Evolutionary conservation across 2,113 vertebrate genomes (phyloP).

Genomic region (Silurus glanis): DNA sequence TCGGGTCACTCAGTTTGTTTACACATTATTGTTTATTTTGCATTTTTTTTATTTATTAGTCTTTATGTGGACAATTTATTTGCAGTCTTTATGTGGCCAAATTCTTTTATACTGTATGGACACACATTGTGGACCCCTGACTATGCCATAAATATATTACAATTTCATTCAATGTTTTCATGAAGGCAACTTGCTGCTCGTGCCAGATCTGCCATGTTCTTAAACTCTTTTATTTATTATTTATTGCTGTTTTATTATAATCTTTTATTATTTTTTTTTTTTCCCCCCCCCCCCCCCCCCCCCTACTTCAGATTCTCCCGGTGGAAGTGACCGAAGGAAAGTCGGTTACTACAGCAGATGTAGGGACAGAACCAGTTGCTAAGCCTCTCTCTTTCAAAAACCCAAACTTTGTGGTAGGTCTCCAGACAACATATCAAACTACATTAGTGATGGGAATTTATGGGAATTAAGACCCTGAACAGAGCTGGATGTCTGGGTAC

Average conservation of each 20-base stretch:
- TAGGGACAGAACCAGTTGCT: conserved; percentile 70
- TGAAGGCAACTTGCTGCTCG: background rate
- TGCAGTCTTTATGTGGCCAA: background rate
- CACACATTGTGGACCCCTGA: background rate
- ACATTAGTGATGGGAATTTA: background rate
- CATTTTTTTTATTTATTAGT: background rate
- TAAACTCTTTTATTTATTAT: background rate
- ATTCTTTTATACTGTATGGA: background rate
- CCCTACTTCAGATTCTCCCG: conserved; percentile 52
- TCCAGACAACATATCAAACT: background rate
- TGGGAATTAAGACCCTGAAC: background rate
- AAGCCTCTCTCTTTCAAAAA: conserved; percentile 90
- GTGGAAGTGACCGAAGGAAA: conserved; percentile 81
- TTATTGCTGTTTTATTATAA: background rate
- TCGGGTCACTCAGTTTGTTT: background rate
- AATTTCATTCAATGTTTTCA: background rate
- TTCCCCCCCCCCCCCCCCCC: background rate
- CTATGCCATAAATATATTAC: background rate
- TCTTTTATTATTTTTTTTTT: background rate
- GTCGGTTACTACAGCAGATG: conserved; percentile 68
- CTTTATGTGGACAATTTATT: background rate
- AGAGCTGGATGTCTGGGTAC: background rate
- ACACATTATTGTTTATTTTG: background rate
- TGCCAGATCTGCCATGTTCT: background rate
- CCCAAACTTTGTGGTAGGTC: conserved; percentile 83